These are phyloP conservation scores for Synanceia verrucosa DNA, from an alignment of 2,797 vertebrate genomes.

Conservation along the genomic window DNA sequence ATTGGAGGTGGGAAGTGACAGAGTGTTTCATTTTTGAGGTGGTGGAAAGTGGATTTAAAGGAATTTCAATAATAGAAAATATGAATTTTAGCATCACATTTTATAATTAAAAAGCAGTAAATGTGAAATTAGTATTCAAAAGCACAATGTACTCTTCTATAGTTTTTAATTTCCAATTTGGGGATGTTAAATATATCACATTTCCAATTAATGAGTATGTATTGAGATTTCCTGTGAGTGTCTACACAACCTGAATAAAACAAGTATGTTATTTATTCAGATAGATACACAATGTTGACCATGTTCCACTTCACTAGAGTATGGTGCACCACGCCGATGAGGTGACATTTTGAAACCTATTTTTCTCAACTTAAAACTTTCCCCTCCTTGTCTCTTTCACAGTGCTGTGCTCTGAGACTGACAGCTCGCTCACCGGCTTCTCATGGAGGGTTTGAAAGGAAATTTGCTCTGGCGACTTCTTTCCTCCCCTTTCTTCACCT, in stretches of 20 bases:
- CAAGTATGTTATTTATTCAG: constrained; percentile 60
- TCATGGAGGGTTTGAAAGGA: constrained; percentile 72
- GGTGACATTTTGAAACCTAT: constrained; percentile 83
- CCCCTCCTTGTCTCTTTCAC: constrained; percentile 71
- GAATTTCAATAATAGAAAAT: neutral
- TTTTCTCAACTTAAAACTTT: constrained; percentile 76
- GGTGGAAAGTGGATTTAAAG: neutral
- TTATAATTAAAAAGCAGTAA: neutral
- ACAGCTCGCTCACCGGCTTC: constrained; percentile 77
- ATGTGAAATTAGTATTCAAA: neutral
- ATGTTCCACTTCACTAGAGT: constrained; percentile 67
- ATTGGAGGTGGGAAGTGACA: constrained; percentile 32
- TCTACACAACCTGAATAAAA: constrained; percentile 40
- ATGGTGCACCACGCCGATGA: constrained; percentile 50
- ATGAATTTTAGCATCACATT: neutral
- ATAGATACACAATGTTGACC: constrained; percentile 62
- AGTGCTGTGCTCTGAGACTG: constrained; percentile 75
- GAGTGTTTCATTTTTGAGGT: neutral
- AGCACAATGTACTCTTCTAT: neutral
- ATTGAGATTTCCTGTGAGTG: constrained; percentile 24
- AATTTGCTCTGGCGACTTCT: constrained; percentile 76
- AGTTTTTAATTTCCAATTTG: neutral
- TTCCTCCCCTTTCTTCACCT: constrained; percentile 75
- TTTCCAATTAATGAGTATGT: neutral
- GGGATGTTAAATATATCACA: neutral